These are phyloP conservation scores for Erannis defoliaria DNA, from an alignment of 2,888 invertebrate genomes.

Conservation along the genomic window DNA sequence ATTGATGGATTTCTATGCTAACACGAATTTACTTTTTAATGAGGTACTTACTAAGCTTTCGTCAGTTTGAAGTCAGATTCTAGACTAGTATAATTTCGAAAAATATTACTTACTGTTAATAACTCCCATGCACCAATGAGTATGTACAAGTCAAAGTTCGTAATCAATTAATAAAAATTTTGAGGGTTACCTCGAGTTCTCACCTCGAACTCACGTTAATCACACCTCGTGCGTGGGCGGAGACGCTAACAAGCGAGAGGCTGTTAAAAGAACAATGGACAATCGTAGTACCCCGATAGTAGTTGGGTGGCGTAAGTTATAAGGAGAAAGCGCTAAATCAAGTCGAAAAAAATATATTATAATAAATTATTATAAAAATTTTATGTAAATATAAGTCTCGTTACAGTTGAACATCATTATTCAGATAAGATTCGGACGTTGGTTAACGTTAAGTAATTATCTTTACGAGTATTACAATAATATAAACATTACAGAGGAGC, in stretches of 20 bases:
- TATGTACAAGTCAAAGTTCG: conserved; percentile 7
- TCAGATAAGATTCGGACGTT: no score
- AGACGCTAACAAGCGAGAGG: conserved; percentile 76
- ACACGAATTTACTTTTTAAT: no score
- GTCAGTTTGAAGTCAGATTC: not conserved
- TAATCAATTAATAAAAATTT: conserved; percentile 54
- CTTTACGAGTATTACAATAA: no score
- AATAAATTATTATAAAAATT: no score
- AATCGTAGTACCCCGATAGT: conserved; percentile 54
- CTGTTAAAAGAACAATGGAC: conserved; percentile 86
- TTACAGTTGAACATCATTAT: no score
- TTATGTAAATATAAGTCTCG: no score
- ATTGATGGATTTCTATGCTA: no score
- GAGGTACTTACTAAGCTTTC: no score
- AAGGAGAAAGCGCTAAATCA: conserved; percentile 26
- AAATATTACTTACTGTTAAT: not conserved
- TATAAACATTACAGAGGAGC: no score
- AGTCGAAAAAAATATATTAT: no score
- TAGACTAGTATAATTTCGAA: not conserved
- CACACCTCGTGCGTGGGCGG: conserved; percentile 63
- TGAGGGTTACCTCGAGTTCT: conserved; percentile 63
- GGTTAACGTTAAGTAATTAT: no score
- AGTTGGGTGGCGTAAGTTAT: conserved; percentile 40
- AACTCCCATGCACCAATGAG: conserved; percentile 30
- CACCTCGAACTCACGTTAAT: conserved; percentile 71